These are phyloP conservation scores for Coenonympha arcania DNA, from an alignment of 2,888 invertebrate species.

Conservation along the genomic window DNA sequence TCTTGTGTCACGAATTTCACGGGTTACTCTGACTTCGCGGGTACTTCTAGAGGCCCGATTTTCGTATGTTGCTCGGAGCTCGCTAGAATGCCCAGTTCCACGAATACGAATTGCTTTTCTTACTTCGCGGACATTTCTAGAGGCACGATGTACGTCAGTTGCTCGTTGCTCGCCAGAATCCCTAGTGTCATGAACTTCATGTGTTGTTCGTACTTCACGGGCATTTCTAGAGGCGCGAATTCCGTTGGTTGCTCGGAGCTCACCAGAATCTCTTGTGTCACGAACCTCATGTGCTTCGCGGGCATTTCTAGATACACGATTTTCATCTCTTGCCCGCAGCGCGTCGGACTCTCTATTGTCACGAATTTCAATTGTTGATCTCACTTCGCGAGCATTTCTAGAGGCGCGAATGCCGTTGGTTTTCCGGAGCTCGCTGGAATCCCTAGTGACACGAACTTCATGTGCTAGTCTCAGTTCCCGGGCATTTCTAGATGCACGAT, in stretches of 20 bases:
- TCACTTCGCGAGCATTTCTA: background rate
- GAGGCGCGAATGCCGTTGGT: background rate
- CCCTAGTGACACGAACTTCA: background rate
- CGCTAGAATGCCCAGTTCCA: background rate
- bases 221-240: background rate
- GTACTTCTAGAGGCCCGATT: background rate
- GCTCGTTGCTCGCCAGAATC: background rate
- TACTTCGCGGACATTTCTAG: background rate
- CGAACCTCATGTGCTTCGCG: background rate
- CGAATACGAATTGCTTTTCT: background rate
- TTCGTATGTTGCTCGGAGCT: background rate
- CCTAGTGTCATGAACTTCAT: background rate
- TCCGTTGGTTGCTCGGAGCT: background rate
- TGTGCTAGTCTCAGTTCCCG: background rate
- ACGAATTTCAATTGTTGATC: background rate
- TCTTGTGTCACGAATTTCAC: background rate
- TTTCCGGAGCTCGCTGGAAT: background rate
- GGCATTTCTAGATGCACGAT: background rate
- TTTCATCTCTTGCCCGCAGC: background rate
- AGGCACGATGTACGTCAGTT: background rate
- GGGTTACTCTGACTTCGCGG: too few relatives aligned
- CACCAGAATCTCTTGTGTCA: background rate
- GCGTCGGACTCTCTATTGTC: background rate
- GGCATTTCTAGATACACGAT: background rate
- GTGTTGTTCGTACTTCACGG: background rate